Conservation (phyloP, 2,113 vertebrate species). For the Romanogobio albipinnatus region DNA sequence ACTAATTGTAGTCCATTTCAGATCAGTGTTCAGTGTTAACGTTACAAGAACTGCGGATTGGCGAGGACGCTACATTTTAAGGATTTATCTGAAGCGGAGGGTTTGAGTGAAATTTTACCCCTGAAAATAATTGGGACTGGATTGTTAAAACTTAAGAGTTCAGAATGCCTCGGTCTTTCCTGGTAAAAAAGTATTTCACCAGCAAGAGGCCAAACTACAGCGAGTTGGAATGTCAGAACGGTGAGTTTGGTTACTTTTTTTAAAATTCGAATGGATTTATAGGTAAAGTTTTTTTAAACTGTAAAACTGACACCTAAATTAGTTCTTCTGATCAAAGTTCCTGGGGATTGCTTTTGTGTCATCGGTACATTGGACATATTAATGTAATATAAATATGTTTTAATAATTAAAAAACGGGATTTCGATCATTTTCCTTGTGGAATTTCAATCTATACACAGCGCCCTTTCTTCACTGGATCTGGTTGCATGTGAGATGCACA, state of each 20-base stretch:
- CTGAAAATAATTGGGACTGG: conserved; percentile 5
- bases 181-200: conserved; percentile 92
- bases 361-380: not conserved
- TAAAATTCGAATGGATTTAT: not conserved
- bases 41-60: conserved; percentile 1
- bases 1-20: conserved; percentile 48
- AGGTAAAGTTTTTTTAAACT: not conserved
- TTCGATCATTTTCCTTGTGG: not conserved
- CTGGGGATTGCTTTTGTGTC: too few species aligned
- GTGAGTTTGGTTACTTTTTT: conserved; percentile 71
- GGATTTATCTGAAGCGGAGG: not conserved
- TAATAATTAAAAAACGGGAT: not conserved
- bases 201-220: conserved; percentile 96
- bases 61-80: not conserved
- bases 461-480: not conserved
- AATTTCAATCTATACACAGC: not conserved
- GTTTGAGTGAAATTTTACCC: not conserved
- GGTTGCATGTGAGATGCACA: conserved; percentile 7
- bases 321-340: too few species aligned
- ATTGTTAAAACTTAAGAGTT: conserved; percentile 37
- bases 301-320: not conserved
- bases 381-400: not conserved
- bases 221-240: conserved; percentile 88
- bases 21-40: conserved; percentile 12
- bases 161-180: conserved; percentile 93